A percentile compares a stretch with the other conserved stretches of the same genome.
Conservation (phyloP, 1,140 invertebrate species). For the Mercenaria mercenaria region DNA sequence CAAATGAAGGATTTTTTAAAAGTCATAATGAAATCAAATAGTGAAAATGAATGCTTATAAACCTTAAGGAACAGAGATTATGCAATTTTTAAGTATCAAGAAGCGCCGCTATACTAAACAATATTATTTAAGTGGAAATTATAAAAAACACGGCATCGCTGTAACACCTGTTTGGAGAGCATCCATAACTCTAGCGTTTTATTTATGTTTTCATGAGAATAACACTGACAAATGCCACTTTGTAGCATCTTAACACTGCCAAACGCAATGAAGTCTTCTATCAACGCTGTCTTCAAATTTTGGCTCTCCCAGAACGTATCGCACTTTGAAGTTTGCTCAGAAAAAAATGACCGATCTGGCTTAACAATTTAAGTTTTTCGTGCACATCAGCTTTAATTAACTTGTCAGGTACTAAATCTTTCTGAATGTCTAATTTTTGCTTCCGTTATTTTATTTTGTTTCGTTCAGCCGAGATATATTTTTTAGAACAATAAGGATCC, state of each 20-base stretch:
- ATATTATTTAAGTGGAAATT: constrained; percentile 8
- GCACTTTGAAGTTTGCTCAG: constrained; percentile 13
- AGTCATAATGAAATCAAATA: too few species aligned
- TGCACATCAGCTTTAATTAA: background rate
- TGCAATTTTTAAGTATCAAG: too few species aligned
- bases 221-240: background rate
- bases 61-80: too few species aligned
- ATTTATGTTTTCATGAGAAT: constrained; percentile 27
- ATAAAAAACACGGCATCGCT: background rate
- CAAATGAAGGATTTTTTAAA: too few species aligned
- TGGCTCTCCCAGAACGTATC: constrained; percentile 16
- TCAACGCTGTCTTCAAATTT: constrained; percentile 6
- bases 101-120: too few species aligned
- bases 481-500: too few species aligned
- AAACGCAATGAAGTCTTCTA: background rate
- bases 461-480: too few species aligned
- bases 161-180: constrained; percentile 29
- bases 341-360: background rate
- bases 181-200: background rate
- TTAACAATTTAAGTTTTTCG: background rate
- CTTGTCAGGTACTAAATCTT: too few species aligned
- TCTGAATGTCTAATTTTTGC: too few species aligned
- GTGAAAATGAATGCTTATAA: too few species aligned
- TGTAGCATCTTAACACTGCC: background rate
- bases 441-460: too few species aligned